These are phyloP conservation scores for Sycophila texana DNA, from an alignment of 2,888 invertebrate species.

Conservation along the genomic window DNA sequence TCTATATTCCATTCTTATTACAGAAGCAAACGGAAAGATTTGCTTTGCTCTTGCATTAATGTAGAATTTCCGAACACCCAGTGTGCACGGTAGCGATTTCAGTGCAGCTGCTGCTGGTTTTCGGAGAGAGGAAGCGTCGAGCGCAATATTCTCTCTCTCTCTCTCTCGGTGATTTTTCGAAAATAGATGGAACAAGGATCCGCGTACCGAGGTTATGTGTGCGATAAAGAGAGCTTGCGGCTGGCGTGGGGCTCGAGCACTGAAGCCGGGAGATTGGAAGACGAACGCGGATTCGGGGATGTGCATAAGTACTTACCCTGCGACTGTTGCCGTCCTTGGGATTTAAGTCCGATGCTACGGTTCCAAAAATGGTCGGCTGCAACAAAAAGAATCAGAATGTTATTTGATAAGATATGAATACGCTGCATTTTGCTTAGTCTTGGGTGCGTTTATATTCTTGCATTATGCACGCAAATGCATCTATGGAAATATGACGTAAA, in stretches of 20 bases:
- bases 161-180: not conserved
- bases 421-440: no score
- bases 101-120: not conserved
- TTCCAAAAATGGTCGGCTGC: conserved; percentile 82
- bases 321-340: conserved; percentile 80
- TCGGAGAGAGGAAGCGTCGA: no score
- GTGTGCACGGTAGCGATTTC: not conserved
- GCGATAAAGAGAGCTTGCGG: not conserved
- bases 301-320: conserved; percentile 77
- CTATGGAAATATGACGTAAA: no score
- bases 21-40: not conserved
- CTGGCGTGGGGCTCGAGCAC: not conserved
- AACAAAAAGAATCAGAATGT: conserved; percentile 70
- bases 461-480: no score
- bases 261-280: conserved; percentile 20
- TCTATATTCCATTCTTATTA: not conserved
- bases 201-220: not conserved
- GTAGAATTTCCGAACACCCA: not conserved
- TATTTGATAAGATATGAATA: no score
- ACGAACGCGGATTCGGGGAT: not conserved
- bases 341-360: conserved; percentile 80
- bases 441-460: no score
- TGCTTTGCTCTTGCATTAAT: not conserved
- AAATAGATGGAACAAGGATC: conserved; percentile 19
- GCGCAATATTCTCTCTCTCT: conserved; percentile 27